These are phyloP conservation scores for Poliocrania exsul DNA, from an alignment of 2,797 vertebrate species.

Conservation along the genomic window DNA sequence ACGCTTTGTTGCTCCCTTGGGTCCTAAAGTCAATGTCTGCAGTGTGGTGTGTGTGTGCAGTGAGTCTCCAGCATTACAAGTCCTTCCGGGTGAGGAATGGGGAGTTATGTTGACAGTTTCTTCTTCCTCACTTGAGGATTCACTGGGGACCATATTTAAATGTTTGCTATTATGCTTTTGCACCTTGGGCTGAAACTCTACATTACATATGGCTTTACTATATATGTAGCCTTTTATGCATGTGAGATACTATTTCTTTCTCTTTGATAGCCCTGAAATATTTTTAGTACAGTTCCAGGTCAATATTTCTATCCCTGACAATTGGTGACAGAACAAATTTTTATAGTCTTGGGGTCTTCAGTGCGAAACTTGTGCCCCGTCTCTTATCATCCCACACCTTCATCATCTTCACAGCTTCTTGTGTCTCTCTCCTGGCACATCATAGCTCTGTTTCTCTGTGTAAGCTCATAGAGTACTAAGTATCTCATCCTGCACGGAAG, in stretches of 20 bases:
- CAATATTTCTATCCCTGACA: neutral
- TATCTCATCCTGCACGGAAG: neutral
- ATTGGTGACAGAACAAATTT: neutral
- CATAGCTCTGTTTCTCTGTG: neutral
- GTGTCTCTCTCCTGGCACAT: neutral
- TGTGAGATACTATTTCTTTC: neutral
- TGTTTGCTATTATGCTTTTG: neutral
- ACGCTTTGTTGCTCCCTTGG: neutral
- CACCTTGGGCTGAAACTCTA: neutral
- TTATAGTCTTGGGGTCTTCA: neutral
- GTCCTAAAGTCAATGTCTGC: neutral
- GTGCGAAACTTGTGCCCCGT: neutral
- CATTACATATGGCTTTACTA: neutral
- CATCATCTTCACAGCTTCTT: neutral
- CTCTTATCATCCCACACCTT: neutral
- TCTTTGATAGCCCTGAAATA: neutral
- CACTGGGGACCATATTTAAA: neutral
- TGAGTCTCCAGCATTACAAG: accelerated
- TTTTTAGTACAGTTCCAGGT: neutral
- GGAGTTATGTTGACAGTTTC: neutral
- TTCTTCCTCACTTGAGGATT: neutral
- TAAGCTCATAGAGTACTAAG: neutral
- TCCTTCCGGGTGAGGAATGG: neutral
- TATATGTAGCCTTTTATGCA: neutral
- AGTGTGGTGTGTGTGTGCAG: neutral